These are phyloP conservation scores for Hycleus phaleratus DNA, from an alignment of 1,140 invertebrate genomes.

Conservation along the genomic window DNA sequence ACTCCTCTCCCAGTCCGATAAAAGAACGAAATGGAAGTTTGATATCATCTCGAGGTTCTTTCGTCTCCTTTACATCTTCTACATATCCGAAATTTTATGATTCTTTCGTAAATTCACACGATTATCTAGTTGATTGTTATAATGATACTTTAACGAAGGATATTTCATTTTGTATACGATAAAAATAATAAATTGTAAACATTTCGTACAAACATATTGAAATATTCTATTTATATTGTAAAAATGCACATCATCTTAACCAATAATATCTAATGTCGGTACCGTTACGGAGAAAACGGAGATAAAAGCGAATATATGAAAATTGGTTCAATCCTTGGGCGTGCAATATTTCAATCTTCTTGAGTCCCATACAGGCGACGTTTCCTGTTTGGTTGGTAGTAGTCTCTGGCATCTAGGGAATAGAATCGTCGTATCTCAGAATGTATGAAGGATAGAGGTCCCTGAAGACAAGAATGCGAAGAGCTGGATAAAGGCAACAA, in stretches of 20 bases:
- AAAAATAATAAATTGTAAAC: too few species aligned
- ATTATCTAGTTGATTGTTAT: too few species aligned
- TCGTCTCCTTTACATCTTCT: slow-evolving; percentile 7
- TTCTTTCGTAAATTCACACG: too few species aligned
- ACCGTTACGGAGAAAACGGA: slow-evolving; percentile 7
- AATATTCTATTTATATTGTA: slow-evolving; percentile 6
- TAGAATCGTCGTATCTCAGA: slow-evolving; percentile 32
- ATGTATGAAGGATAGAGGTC: slow-evolving; percentile 38
- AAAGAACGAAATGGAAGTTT: slow-evolving; percentile 37
- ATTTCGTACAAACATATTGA: background rate
- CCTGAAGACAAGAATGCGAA: slow-evolving; percentile 37
- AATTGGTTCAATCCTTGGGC: slow-evolving; percentile 39
- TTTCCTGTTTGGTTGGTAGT: slow-evolving; percentile 35
- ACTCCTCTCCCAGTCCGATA: slow-evolving; percentile 24
- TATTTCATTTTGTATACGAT: too few species aligned
- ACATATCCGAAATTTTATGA: too few species aligned
- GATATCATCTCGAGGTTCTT: slow-evolving; percentile 33
- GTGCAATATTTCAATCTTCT: slow-evolving; percentile 39
- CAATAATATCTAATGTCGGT: slow-evolving; percentile 8
- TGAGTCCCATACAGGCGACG: slow-evolving; percentile 33
- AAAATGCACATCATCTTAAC: slow-evolving; percentile 7
- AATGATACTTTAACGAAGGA: too few species aligned
- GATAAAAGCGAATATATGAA: slow-evolving; percentile 35
- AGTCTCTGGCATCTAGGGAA: slow-evolving; percentile 30
- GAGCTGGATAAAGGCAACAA: slow-evolving; percentile 33